phyloP scores from a whole-genome alignment of 2,113 vertebrate genomes.

The Empidonax alnorum region DNA sequence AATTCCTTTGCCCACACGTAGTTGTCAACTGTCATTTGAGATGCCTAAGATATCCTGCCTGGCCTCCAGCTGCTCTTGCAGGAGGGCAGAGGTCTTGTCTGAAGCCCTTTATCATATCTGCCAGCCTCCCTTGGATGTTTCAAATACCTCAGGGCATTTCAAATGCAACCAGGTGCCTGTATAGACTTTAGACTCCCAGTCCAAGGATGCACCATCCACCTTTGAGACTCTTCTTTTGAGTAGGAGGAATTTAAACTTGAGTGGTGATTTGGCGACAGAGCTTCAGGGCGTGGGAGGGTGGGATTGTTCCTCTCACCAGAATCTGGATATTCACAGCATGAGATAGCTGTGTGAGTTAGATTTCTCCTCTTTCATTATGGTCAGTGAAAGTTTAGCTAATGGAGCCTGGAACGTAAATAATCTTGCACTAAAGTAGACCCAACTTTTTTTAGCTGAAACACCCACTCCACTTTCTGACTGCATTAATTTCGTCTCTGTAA shows the following conservation, averaged over 20 bases:
- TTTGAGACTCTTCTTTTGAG: not conserved
- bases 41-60: conserved; percentile 37
- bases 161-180: conserved; percentile 16
- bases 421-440: not conserved
- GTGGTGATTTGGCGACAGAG: not conserved
- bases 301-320: not conserved
- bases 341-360: not conserved
- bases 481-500: not conserved
- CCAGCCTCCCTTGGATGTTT: not conserved
- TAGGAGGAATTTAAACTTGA: not conserved
- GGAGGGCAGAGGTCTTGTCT: conserved; percentile 47
- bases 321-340: not conserved
- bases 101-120: conserved; percentile 24
- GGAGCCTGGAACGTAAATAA: not conserved
- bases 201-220: not conserved
- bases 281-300: not conserved
- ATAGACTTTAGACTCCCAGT: not conserved
- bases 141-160: conserved; percentile 1
- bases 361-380: not conserved
- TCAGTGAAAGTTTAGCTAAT: not conserved
- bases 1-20: not conserved
- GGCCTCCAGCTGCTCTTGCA: conserved; percentile 48
- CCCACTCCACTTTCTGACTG: not conserved
- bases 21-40: conserved; percentile 35
- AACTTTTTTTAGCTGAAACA: not conserved